Evolutionary conservation across 2,797 vertebrate genomes (phyloP), one percentile per base, ranked within the genome.

Genomic region (Enoplosus armatus): DNA sequence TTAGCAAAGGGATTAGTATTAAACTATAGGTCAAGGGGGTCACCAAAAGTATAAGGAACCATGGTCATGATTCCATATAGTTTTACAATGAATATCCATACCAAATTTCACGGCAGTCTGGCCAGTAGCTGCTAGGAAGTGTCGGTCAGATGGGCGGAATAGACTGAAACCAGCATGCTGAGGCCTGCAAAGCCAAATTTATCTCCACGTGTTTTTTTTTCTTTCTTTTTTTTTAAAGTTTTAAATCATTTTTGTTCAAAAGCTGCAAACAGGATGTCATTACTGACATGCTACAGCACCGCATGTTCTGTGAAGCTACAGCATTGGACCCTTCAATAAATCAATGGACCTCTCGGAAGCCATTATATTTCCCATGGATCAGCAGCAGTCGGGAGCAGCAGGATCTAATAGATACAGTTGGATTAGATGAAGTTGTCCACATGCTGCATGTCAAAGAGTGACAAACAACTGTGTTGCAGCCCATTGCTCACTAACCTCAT

Each of bases 401-500:
- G 75, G 75, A 73, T 72, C 74, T 82, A 86, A 90, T 84, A 76
- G 80, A 82, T 82, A 85, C 62, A 84, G 86, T 84, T 83, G 60
- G 82, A 84, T 83, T 75, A 77, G 69, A 90, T 89, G 68, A 86
- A 88, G 85, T 77, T 88, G 85, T 87, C 84, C 86, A 80, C 82
- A 83, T 87, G 91, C 83, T 92, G 71, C 80, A 70, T 91, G 84
- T 79, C 89, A 85, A 75, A 80, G 48, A 77, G 82, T 91, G 90
- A 94, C 65, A 85, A 93, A 93, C 89, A 86, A 64, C 85, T 56
- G 5, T 58, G 83, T 80, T 90, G 70, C 71, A 59, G 74, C 70
- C 71, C 80, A 92, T 95, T 93, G 91, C 85, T 93, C 81, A 85
- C 81, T 88, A 87, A 88, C 82, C 89, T 93, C 79, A 92, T 93